Evolutionary conservation across 1,140 invertebrate genomes (phyloP), one percentile per base, ranked within the genome.

Genomic region (Teleogryllus occipitalis): DNA sequence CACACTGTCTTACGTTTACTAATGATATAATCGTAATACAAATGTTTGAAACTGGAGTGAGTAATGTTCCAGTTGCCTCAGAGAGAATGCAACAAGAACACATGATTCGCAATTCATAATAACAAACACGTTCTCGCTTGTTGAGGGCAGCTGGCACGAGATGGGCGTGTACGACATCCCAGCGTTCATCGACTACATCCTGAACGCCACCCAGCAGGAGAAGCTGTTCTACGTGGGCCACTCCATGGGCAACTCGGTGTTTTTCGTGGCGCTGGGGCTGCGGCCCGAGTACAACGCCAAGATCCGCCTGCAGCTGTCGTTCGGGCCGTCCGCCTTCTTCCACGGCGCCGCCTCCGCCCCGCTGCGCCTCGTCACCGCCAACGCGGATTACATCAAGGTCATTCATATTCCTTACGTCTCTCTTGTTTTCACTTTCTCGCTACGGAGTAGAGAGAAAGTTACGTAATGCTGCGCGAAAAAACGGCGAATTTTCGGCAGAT

Each of bases 211-310:
- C 4, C 83, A 27, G 22, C 48, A 78, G 49, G 15, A 22, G 10
- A 21, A 77, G 15, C 10, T 80, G 18, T 48, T 74, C n/a, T 78
- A 78, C 76, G 18, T 80, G 7, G 82, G 82, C 3, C 87, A 89
- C 83, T 90, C 89, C 7, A 89, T 92, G 91, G 91, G 90, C 6
- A 87, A 88, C 7, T 90, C 90, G 0, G 86, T 86, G 75, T 90
- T 90, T 82, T 91, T 91, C 81, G 88, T 89, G 7, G 89, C 92
- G 89, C 85, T 89, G 80, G 87, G 88, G 8, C 83, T 87, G 79
- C 85, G 85, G 75, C 89, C 91, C 0, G 86, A 90, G 72, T 90
- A 88, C 80, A 88, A 88, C 80, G 78, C 83, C 46, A 88, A 87
- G 84, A 83, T 88, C 72, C 84, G 83, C 49, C 83, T 84, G 8